A percentile compares a stretch with the other conserved stretches of the same genome.
Evolutionary conservation across 1,140 invertebrate species (phyloP).

Genomic region (Pteromalus puparum): DNA sequence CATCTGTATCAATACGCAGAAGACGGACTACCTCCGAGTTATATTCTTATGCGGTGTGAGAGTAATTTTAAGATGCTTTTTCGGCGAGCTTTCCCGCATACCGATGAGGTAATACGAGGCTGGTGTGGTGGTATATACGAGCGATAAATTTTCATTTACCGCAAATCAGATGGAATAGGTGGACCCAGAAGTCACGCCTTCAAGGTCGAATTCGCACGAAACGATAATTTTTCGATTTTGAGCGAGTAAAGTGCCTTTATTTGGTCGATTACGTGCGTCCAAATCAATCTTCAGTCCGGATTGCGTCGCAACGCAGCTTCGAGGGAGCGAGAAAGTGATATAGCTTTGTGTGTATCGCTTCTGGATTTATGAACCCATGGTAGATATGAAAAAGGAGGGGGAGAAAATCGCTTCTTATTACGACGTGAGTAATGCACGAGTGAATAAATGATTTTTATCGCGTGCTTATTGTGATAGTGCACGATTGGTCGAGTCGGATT

Average conservation of each 20-base stretch:
- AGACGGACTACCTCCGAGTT: background rate
- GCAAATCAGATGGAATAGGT: no score
- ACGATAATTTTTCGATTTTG: no score
- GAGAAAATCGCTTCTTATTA: constrained; percentile 28
- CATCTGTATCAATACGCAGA: constrained; percentile 51
- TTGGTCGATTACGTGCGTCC: background rate
- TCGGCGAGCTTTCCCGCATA: background rate
- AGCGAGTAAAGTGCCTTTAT: background rate
- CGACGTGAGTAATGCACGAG: background rate
- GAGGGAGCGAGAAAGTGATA: background rate
- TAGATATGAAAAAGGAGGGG: background rate
- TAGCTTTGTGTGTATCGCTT: background rate
- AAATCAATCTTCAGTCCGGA: constrained; percentile 22
- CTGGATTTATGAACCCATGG: background rate
- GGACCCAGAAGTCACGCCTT: background rate
- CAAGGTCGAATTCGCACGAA: no score
- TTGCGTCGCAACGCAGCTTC: background rate
- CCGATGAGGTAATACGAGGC: background rate
- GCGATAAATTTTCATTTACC: background rate
- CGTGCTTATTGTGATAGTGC: constrained; percentile 34
- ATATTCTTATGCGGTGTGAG: background rate
- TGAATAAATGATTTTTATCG: constrained; percentile 47
- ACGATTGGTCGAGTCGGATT: background rate
- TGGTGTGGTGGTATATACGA: no score
- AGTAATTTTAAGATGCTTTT: background rate